phyloP scores from a whole-genome alignment of 2,797 vertebrate species.

The Enteromius argenteus region DNA sequence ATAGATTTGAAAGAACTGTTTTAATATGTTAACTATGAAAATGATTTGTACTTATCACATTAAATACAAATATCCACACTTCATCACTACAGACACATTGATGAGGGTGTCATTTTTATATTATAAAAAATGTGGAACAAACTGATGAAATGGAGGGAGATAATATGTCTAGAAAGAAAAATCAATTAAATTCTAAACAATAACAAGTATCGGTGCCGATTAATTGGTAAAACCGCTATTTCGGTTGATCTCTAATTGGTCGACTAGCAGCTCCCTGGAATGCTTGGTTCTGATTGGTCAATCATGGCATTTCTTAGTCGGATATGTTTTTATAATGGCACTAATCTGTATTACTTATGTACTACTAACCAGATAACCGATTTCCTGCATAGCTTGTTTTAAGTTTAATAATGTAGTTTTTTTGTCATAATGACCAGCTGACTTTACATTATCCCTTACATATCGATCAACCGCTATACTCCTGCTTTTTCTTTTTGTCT shows the following conservation, averaged over 20 bases:
- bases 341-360: neutral
- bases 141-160: neutral
- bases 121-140: neutral
- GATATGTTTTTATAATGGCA: neutral
- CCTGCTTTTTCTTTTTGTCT: neutral
- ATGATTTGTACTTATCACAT: neutral
- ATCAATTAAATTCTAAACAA: neutral
- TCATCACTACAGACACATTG: neutral
- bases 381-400: neutral
- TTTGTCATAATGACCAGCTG: neutral
- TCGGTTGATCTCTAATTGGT: neutral
- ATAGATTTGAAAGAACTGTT: no score
- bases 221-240: neutral
- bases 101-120: neutral
- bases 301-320: neutral
- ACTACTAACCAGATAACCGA: neutral
- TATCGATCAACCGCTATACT: neutral
- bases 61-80: no score
- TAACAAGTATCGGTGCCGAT: neutral
- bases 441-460: slow-evolving; percentile 9
- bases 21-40: neutral
- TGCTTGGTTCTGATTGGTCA: neutral
- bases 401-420: neutral
- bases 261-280: neutral
- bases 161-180: neutral